These are phyloP conservation scores for Ploceus nigricollis DNA, from an alignment of 2,113 vertebrate species.

Conservation along the genomic window DNA sequence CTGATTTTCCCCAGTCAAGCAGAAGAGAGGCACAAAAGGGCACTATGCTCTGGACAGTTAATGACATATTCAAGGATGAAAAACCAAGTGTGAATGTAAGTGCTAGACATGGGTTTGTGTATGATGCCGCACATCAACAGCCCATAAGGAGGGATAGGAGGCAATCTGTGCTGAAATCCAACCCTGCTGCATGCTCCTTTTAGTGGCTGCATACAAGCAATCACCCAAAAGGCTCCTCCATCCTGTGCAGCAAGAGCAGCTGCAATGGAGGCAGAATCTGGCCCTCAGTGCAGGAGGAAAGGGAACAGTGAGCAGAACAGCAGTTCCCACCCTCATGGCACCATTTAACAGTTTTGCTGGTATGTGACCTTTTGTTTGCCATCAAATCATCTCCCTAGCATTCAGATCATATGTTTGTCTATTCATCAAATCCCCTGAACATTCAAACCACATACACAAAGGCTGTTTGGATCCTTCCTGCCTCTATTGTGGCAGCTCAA, in stretches of 20 bases:
- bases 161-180: neutral
- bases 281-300: neutral
- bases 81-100: neutral
- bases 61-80: neutral
- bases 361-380: constrained; percentile 45
- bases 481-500: constrained; percentile 19
- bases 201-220: neutral
- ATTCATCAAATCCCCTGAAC: constrained; percentile 2
- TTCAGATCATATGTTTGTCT: constrained; percentile 34
- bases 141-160: neutral
- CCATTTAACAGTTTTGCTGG: neutral
- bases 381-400: constrained; percentile 20
- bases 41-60: neutral
- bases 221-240: neutral
- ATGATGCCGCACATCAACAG: neutral
- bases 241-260: neutral
- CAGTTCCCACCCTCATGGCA: neutral
- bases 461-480: constrained; percentile 11
- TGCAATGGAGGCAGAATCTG: neutral
- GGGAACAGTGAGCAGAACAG: neutral
- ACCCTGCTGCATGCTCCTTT: neutral
- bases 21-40: neutral
- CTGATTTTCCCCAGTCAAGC: neutral
- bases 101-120: neutral
- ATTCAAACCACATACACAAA: constrained; percentile 15